Evolutionary conservation across 2,113 vertebrate species (phyloP).

Genomic region (Laticauda laticaudata): DNA sequence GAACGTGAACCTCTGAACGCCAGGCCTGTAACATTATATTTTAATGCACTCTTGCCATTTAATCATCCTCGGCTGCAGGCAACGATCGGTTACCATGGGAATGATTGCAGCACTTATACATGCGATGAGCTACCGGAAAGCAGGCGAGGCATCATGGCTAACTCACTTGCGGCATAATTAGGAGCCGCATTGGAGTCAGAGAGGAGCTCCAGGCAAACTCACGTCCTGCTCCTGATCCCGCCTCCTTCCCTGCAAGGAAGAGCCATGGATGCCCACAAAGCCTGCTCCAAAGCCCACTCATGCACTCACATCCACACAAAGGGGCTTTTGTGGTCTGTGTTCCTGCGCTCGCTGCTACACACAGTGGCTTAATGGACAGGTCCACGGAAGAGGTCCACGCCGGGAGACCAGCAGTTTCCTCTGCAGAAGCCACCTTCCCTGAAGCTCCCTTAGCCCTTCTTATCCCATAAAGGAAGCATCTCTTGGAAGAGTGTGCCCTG

Average conservation of each 20-base stretch:
- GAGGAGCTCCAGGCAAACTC: slow-evolving; percentile 62
- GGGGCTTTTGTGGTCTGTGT: background rate
- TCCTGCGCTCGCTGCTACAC: background rate
- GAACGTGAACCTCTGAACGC: slow-evolving; percentile 64
- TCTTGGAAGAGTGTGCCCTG: background rate
- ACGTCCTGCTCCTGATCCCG: background rate
- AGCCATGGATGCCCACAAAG: background rate
- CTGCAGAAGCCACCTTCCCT: background rate
- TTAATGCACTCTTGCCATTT: slow-evolving; percentile 73
- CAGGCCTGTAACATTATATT: slow-evolving; percentile 69
- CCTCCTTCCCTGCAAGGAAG: background rate
- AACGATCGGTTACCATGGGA: slow-evolving; percentile 76
- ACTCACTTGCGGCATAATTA: slow-evolving; percentile 72
- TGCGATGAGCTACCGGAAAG: slow-evolving; percentile 67
- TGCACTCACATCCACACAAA: no score
- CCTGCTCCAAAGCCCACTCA: background rate
- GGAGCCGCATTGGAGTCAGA: slow-evolving; percentile 61
- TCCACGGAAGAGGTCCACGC: background rate
- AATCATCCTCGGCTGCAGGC: slow-evolving; percentile 74
- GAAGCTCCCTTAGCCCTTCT: background rate
- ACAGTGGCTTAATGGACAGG: background rate
- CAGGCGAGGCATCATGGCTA: slow-evolving; percentile 71
- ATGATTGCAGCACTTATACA: slow-evolving; percentile 69
- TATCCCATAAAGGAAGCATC: background rate
- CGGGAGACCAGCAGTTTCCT: background rate